Percentiles rank a stretch among this genome's conserved stretches.
phyloP scores from a whole-genome alignment of 2,888 invertebrate genomes.

The Melitaea athalia region DNA sequence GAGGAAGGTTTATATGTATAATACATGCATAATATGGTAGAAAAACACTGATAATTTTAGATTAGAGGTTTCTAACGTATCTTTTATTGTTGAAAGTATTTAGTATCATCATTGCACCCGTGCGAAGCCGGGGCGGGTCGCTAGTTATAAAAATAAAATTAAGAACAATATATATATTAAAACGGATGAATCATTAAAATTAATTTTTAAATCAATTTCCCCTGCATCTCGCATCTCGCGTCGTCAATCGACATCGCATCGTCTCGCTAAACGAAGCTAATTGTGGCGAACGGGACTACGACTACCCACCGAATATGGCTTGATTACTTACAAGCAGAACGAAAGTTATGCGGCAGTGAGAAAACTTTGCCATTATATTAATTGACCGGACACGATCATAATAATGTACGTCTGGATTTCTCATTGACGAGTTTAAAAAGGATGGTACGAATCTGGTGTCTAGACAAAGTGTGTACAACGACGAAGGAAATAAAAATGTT shows the following conservation, averaged over 20 bases:
- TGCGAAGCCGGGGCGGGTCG: no score
- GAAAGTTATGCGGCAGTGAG: constrained; percentile 36
- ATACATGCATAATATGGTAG: no score
- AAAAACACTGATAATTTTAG: no score
- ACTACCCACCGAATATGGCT: constrained; percentile 36
- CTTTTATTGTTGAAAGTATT: no score
- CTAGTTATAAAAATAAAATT: no score
- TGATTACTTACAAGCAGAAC: constrained; percentile 33
- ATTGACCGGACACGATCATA: constrained; percentile 39
- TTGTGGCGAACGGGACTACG: constrained; percentile 34
- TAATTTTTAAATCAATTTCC: background rate
- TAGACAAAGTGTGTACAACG: no score
- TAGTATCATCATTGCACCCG: no score
- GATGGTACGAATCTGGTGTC: no score
- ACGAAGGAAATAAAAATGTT: no score
- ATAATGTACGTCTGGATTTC: constrained; percentile 22
- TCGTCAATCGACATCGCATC: constrained; percentile 25
- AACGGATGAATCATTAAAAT: background rate
- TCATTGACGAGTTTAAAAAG: background rate
- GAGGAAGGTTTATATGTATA: no score
- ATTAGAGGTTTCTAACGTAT: no score
- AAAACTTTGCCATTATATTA: constrained; percentile 34
- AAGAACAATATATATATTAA: no score
- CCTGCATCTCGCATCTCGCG: constrained; percentile 12
- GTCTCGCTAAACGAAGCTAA: constrained; percentile 30